Percentiles rank a stretch among this genome's conserved stretches.
These are phyloP conservation scores for Escarpia spicata DNA, from an alignment of 2,888 invertebrate genomes.

Conservation along the genomic window DNA sequence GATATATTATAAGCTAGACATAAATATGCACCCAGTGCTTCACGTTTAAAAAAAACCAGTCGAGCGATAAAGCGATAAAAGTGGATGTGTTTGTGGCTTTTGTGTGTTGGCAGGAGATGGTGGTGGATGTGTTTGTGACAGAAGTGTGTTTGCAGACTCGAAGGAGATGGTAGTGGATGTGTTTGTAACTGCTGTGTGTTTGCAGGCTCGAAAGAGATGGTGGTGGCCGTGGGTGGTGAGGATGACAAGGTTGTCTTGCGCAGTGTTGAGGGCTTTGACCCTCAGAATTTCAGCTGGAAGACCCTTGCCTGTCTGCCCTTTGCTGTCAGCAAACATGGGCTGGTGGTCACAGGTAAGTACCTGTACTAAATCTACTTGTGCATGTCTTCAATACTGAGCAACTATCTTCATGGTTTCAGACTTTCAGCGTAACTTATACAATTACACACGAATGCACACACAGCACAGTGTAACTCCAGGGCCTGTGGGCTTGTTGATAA, in stretches of 20 bases:
- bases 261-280: constrained; percentile 68
- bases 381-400: not conserved
- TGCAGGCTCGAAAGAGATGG: constrained; percentile 61
- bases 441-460: too few species aligned
- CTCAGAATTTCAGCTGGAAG: constrained; percentile 65
- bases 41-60: too few species aligned
- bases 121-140: too few species aligned
- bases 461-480: too few species aligned
- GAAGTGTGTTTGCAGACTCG: not conserved
- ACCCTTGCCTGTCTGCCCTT: constrained; percentile 68
- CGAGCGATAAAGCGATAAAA: too few species aligned
- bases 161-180: not conserved
- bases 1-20: too few species aligned
- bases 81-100: not conserved
- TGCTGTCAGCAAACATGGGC: constrained; percentile 69
- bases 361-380: not conserved
- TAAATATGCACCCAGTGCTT: too few species aligned
- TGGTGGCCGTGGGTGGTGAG: constrained; percentile 69
- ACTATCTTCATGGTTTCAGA: too few species aligned
- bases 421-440: too few species aligned
- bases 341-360: constrained; percentile 66
- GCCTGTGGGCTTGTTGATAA: too few species aligned
- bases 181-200: not conserved
- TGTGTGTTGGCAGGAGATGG: not conserved
- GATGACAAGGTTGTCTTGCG: constrained; percentile 69